These are phyloP conservation scores for Apis mellifera DNA, from an alignment of 1,140 invertebrate genomes.

Conservation along the genomic window Amel_HAv3.1 CM009943.2:5709001-5709500, in stretches of 20 bases:
- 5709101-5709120: slow-evolving; percentile 25
- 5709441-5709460: slow-evolving; percentile 1
- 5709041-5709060: slow-evolving; percentile 68
- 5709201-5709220: too few species aligned
- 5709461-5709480: slow-evolving; percentile 27
- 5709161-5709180: not conserved
- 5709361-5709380: too few species aligned
- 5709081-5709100: not conserved
- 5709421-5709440: not conserved
- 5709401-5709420: not conserved
- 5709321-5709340: too few species aligned
- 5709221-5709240: too few species aligned
- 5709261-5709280: too few species aligned
- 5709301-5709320: not conserved
- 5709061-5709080: slow-evolving; percentile 1
- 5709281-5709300: not conserved
- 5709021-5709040: slow-evolving; percentile 50
- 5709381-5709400: not conserved
- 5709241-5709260: too few species aligned
- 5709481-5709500: slow-evolving; percentile 6
- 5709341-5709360: too few species aligned
- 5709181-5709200: too few species aligned
- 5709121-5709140: slow-evolving; percentile 57
- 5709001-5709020: slow-evolving; percentile 19
- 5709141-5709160: slow-evolving; percentile 38